Evolutionary conservation across 2,888 invertebrate species (phyloP), one percentile per base, ranked within the genome.

Genomic region (Andrena bucephala): DNA sequence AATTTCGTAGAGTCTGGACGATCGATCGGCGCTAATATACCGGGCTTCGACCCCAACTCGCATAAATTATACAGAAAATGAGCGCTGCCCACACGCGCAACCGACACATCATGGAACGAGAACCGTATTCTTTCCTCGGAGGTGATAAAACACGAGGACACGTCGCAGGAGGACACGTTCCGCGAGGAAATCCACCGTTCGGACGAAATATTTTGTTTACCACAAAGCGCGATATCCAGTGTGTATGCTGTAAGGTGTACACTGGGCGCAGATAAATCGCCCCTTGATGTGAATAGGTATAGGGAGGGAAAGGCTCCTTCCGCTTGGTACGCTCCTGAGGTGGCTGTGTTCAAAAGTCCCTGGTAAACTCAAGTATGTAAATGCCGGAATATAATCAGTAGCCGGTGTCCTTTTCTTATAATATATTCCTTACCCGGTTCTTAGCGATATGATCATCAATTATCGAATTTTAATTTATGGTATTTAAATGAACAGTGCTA

Each of bases 51-150:
- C 67, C 63, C 48, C n/a, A 57, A 72, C 63, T 72, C 57, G 48
- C 63, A 63, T 81, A 72, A 72, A 77, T 79, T 79, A 68, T 29
- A 16, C 77, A 36, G 67, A 77, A 77, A 77, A 62, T 78, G 62
- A 54, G 20, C 16, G 13, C 67, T 68, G 52, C 52, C 48, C 50
- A 62, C 62, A n/a, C 66, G 66, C 36, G 24, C 36, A 66, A 67
- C 24, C 31, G 42, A n/a, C 31, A 31, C 67, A 24, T 33, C 60
- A 20, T 0, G 20, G n/a, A 10, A 2, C 2, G 36, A 33, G 48
- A 10, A 48, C 33, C 20, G 13, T 27, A 24, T 27, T 65, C 27
- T 27, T 65, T 36, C 10, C 27, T 24, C n/a, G 4, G 7, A 2
- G 5, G n/a, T 24, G n/a, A 77, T 77, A 74, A 65, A 74, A 59